Conservation (phyloP, 2,888 invertebrate genomes). For the Ophion ellenae region DNA sequence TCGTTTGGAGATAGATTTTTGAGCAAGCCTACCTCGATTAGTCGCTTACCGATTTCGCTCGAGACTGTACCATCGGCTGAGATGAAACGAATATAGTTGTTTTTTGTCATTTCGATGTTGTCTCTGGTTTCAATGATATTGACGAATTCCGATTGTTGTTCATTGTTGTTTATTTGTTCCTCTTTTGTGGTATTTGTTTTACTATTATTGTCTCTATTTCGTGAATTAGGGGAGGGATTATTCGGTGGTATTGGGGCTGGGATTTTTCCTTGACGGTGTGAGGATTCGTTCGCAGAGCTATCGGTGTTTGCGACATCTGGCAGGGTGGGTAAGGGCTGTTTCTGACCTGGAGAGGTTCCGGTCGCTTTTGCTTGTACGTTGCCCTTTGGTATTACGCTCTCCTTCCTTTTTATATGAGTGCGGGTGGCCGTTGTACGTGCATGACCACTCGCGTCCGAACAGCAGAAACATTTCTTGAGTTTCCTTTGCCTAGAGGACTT, state of each 20-base stretch:
- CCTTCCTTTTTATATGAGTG: rapidly evolving
- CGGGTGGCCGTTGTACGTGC: too few relatives aligned
- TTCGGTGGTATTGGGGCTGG: too few relatives aligned
- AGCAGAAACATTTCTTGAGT: background rate
- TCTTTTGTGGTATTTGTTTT: background rate
- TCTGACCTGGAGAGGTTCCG: too few relatives aligned
- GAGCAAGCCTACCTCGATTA: background rate
- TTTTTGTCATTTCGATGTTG: background rate
- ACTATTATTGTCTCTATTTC: background rate
- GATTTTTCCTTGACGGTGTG: too few relatives aligned
- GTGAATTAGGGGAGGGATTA: background rate
- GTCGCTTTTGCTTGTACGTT: too few relatives aligned
- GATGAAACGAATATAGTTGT: too few relatives aligned
- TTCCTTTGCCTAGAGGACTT: background rate
- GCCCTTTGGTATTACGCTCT: background rate
- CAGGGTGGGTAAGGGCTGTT: too few relatives aligned
- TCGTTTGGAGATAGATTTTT: too few relatives aligned
- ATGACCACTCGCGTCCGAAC: background rate
- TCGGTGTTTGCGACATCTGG: too few relatives aligned
- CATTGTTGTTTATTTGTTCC: background rate
- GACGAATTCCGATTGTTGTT: background rate
- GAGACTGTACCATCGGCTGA: background rate
- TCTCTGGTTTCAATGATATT: background rate
- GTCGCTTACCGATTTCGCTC: background rate
- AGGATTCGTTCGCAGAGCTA: too few relatives aligned